Evolutionary conservation across 2,797 vertebrate genomes (phyloP).

Genomic region (Zalophus californianus): DNA sequence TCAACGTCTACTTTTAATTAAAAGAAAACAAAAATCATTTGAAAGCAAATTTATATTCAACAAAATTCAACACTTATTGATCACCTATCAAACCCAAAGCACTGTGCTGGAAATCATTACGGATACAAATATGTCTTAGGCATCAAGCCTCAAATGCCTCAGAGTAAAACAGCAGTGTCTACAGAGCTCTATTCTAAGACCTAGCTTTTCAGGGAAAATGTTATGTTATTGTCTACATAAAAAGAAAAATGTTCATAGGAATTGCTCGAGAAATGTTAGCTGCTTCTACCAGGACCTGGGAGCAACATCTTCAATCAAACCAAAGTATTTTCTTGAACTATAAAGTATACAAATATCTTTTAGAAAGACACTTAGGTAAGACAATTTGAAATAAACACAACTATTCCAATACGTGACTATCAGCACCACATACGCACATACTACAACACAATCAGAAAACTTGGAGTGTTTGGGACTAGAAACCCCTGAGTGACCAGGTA

Average conservation of each 20-base stretch:
- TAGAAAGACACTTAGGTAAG: not conserved
- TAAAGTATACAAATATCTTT: not conserved
- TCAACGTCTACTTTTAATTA: not conserved
- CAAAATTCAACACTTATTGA: not conserved
- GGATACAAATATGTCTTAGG: not conserved
- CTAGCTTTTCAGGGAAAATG: not conserved
- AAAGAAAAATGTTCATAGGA: not conserved
- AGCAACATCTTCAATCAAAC: constrained; percentile 37
- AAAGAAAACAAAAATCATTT: constrained; percentile 16
- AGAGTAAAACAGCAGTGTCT: not conserved
- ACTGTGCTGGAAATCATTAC: not conserved
- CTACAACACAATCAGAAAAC: constrained; percentile 4
- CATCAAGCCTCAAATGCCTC: constrained; percentile 6
- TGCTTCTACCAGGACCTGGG: not conserved
- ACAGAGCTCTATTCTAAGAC: not conserved
- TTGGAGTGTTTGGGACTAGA: constrained; percentile 13
- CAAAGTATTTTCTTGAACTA: constrained; percentile 51
- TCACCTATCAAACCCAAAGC: constrained; percentile 5
- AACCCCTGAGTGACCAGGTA: not conserved
- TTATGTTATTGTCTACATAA: not conserved
- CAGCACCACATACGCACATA: not conserved
- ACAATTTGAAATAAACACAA: constrained; percentile 33
- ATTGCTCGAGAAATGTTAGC: constrained; percentile 16
- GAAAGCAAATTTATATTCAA: not conserved
- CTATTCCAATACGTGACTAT: not conserved